Conservation (phyloP, 2,888 invertebrate genomes). For the Hofmannophila pseudospretella region DNA sequence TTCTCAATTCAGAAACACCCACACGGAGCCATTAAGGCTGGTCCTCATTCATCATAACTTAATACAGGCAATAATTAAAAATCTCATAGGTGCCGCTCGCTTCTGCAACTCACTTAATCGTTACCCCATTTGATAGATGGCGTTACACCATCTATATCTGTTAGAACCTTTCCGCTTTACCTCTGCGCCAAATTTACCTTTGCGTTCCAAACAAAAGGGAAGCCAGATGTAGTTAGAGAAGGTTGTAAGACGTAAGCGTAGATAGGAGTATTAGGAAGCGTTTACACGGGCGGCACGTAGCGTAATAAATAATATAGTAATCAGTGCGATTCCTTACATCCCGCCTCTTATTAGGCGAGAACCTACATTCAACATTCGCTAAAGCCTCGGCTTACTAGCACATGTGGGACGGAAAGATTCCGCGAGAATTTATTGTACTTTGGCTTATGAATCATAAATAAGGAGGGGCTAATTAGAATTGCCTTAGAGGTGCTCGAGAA, state of each 20-base stretch:
- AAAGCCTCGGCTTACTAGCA: conserved; percentile 71
- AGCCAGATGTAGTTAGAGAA: conserved; percentile 29
- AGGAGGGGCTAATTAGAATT: conserved; percentile 72
- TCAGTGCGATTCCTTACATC: conserved; percentile 77
- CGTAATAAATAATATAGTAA: conserved; percentile 77
- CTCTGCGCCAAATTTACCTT: conserved; percentile 2
- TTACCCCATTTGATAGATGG: conserved; percentile 66
- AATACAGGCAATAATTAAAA: conserved; percentile 68
- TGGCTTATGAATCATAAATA: conserved; percentile 78
- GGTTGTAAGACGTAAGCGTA: conserved; percentile 52
- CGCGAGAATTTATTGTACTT: conserved; percentile 71
- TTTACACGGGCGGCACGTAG: conserved; percentile 75
- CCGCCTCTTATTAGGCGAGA: conserved; percentile 73
- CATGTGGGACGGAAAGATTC: conserved; percentile 76
- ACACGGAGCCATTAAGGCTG: conserved; percentile 34
- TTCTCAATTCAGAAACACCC: too few species aligned
- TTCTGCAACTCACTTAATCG: conserved; percentile 63
- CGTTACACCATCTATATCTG: conserved; percentile 29
- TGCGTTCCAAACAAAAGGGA: conserved; percentile 4
- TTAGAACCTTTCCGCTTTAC: conserved; percentile 46
- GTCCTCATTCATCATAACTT: conserved; percentile 54
- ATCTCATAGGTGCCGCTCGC: conserved; percentile 56
- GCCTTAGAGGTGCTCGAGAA: conserved; percentile 28
- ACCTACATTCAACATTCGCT: conserved; percentile 75
- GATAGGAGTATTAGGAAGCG: conserved; percentile 72